phyloP scores from a whole-genome alignment of 2,797 vertebrate genomes.

The Coluber constrictor region DNA sequence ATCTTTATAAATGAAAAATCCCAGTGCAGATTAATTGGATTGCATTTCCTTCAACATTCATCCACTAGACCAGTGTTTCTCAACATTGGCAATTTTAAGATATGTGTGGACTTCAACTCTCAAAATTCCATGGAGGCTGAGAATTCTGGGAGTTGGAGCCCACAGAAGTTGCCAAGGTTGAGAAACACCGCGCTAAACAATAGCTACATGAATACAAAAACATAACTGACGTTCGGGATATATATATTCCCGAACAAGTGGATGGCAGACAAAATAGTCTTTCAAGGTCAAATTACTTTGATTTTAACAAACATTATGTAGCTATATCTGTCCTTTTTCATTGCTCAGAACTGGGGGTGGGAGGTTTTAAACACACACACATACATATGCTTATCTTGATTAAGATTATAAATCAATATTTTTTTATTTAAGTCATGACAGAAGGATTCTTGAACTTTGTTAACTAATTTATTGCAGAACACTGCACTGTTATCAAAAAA shows the following conservation, averaged over 20 bases:
- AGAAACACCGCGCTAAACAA: neutral
- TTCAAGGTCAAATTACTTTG: neutral
- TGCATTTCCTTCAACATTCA: neutral
- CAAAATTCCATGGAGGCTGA: neutral
- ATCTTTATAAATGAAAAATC: neutral
- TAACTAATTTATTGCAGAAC: constrained; percentile 9
- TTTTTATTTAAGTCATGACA: neutral
- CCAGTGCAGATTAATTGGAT: neutral
- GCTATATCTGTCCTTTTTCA: neutral
- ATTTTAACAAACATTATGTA: neutral
- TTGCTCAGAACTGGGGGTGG: neutral
- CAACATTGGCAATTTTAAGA: neutral
- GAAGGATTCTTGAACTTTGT: neutral
- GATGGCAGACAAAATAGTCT: neutral
- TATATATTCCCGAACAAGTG: neutral
- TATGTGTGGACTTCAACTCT: neutral
- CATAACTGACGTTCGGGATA: neutral
- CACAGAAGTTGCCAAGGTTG: neutral
- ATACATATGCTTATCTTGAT: neutral
- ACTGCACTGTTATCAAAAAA: neutral
- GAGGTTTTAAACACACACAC: neutral
- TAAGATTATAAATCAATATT: neutral
- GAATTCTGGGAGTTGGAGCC: neutral
- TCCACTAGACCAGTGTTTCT: neutral
- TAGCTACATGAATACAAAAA: neutral